Evolutionary conservation across 2,888 invertebrate genomes (phyloP), one percentile per base, ranked within the genome.

Genomic region (Theretra japonica): DNA sequence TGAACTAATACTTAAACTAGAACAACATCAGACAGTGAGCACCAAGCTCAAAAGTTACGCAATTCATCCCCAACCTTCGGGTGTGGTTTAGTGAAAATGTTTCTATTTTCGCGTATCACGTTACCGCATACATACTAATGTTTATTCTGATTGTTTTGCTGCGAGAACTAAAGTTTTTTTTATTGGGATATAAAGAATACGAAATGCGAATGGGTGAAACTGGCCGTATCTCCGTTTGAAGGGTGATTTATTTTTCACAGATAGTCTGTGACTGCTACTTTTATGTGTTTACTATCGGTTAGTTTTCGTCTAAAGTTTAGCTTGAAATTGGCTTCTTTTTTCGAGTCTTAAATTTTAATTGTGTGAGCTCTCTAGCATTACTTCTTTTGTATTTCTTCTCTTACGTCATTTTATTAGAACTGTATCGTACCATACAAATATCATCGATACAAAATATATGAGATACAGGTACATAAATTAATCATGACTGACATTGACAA

Each of bases 81-180:
- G 58, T 23, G 33, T 21, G 65, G 41, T 65, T 65, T 65, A 48
- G 65, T 65, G 65, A 65, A 41, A 65, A 65, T 65, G 65, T 65
- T 41, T 65, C 65, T 65, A 65, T 62, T 60, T 30, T 65, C 65
- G 41, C 41, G 41, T 65, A 65, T 65, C 65, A 41, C 65, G 65
- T 65, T 65, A 48, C 60, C 30, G n/a, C 65, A 65, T 65, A 65
- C 65, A 65, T 65, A 65, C 65, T 41, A 65, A 65, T 65, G 41
- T 65, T n/a, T 62, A 62, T 62, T 60, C 7, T 19, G 60, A 60
- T 60, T 62, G 41, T 62, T 62, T 62, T 62, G n/a, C n/a, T 62
- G 33, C 21, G 33, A 41, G 7, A 62, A 41, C 62, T 41, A 62
- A 41, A 41, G 8, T 33, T 33, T 62, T 65, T 65, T 65, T 65